These are phyloP conservation scores for Oophaga pumilio DNA, from an alignment of 2,113 vertebrate genomes.

Conservation along the genomic window DNA sequence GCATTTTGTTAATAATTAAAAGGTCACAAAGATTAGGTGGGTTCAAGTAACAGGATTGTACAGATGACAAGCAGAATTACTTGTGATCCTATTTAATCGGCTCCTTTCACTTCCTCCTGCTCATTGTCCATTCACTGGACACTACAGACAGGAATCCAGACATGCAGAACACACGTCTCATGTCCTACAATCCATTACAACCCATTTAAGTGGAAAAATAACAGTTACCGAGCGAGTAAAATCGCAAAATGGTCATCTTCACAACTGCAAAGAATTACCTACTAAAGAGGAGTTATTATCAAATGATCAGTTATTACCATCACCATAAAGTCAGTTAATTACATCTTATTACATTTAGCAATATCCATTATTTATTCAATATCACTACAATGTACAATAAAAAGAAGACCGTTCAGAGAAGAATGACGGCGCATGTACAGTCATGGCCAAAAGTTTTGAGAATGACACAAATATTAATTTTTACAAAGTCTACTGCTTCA, in stretches of 20 bases:
- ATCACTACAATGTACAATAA: no score
- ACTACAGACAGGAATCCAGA: neutral
- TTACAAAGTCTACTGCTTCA: no score
- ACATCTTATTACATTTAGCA: neutral
- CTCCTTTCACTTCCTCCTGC: conserved; percentile 43
- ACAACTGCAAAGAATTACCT: neutral
- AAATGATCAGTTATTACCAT: neutral
- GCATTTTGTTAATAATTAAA: conserved; percentile 4
- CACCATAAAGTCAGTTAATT: neutral
- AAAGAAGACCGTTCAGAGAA: no score
- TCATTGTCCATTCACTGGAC: neutral
- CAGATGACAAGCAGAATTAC: conserved; percentile 60
- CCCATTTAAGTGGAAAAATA: neutral
- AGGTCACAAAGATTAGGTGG: conserved; percentile 55
- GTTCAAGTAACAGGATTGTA: conserved; percentile 54
- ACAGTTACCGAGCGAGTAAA: neutral
- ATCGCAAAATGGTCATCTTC: neutral
- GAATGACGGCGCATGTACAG: no score
- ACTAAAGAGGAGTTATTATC: neutral
- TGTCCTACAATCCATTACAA: neutral
- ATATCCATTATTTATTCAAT: no score
- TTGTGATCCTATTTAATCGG: conserved; percentile 60
- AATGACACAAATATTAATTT: no score
- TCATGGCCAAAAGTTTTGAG: no score
- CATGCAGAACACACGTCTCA: neutral